Evolutionary conservation across 1,140 invertebrate genomes (phyloP).

Genomic region (Lanistes nyassanus): DNA sequence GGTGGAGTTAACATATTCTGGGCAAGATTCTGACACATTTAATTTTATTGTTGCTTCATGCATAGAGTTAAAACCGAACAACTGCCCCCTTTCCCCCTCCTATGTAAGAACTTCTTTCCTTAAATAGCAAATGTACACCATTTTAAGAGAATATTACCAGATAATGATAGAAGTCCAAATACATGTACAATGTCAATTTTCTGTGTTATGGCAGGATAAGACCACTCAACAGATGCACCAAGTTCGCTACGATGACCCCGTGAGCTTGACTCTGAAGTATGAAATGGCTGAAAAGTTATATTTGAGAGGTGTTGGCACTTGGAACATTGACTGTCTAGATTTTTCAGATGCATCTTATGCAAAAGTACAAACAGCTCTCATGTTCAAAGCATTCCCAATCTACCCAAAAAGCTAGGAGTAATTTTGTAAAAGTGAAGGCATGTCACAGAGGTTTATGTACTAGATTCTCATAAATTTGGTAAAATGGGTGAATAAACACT

Average conservation of each 20-base stretch:
- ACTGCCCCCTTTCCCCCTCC: too few species aligned
- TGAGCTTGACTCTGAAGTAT: conserved; percentile 59
- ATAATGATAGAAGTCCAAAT: too few species aligned
- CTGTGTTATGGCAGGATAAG: conserved; percentile 29
- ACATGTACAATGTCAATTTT: background rate
- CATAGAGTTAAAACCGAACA: too few species aligned
- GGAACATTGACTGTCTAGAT: conserved; percentile 65
- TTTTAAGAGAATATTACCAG: too few species aligned
- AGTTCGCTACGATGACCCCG: conserved; percentile 62
- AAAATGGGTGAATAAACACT: too few species aligned
- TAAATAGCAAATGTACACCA: too few species aligned
- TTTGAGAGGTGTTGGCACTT: conserved; percentile 67
- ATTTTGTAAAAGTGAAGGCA: too few species aligned
- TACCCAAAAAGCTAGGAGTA: conserved; percentile 8
- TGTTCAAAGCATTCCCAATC: conserved; percentile 56
- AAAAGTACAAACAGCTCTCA: conserved; percentile 32
- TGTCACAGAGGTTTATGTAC: too few species aligned
- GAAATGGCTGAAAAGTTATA: conserved; percentile 43
- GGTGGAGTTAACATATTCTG: too few species aligned
- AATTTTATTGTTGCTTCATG: background rate
- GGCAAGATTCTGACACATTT: too few species aligned
- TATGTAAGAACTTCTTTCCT: too few species aligned
- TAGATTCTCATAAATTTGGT: too few species aligned
- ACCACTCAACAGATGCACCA: conserved; percentile 46
- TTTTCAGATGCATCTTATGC: conserved; percentile 42